Evolutionary conservation across 2,797 vertebrate genomes (phyloP).

Genomic region (Danio tinwini): DNA sequence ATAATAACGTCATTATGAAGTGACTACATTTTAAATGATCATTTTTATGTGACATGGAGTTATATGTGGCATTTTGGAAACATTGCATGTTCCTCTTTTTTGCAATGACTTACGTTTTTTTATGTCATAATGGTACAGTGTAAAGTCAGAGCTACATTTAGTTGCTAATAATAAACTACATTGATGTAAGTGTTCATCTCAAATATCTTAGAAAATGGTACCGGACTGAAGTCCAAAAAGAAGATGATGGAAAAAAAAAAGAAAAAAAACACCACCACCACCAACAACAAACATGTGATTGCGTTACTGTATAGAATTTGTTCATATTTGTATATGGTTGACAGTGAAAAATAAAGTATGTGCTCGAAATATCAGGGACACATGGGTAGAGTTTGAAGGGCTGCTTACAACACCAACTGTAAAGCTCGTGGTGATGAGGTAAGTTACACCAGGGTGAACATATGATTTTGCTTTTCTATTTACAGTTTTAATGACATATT

Average conservation of each 20-base stretch:
- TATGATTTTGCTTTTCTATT: not conserved
- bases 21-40: slow-evolving; percentile 78
- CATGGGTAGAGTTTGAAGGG: slow-evolving; percentile 73
- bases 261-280: slow-evolving; percentile 19
- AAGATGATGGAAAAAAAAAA: no score
- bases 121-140: slow-evolving; percentile 82
- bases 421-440: slow-evolving; percentile 40
- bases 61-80: slow-evolving; percentile 79
- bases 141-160: slow-evolving; percentile 77
- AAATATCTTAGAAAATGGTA: slow-evolving; percentile 74
- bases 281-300: slow-evolving; percentile 71
- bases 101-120: slow-evolving; percentile 74
- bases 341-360: slow-evolving; percentile 81
- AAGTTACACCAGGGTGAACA: slow-evolving; percentile 34
- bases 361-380: slow-evolving; percentile 72
- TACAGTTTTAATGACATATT: slow-evolving; percentile 2
- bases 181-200: slow-evolving; percentile 77
- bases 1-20: slow-evolving; percentile 78
- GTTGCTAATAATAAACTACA: slow-evolving; percentile 72
- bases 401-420: slow-evolving; percentile 53
- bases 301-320: slow-evolving; percentile 82
- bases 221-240: slow-evolving; percentile 77
- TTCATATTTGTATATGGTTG: slow-evolving; percentile 82
- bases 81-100: slow-evolving; percentile 83
- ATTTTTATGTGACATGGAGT: slow-evolving; percentile 81